These are phyloP conservation scores for Ranitomeya imitator DNA, from an alignment of 2,113 vertebrate genomes.

Conservation along the genomic window DNA sequence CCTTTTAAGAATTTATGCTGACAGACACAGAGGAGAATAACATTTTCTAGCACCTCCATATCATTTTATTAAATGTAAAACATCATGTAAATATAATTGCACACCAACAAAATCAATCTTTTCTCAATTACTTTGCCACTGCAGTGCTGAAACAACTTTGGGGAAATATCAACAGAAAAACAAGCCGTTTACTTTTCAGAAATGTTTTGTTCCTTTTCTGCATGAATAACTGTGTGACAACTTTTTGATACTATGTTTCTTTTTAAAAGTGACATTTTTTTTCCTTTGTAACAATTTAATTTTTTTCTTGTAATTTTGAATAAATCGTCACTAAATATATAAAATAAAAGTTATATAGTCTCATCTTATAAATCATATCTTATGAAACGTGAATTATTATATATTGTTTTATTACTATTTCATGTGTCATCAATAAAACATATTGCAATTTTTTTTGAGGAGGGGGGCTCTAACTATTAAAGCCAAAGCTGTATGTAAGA, in stretches of 20 bases:
- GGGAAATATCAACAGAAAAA: constrained; percentile 5
- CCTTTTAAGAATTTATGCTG: background rate
- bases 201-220: constrained; percentile 18
- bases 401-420: too few species aligned
- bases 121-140: constrained; percentile 29
- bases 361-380: background rate
- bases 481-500: too few species aligned
- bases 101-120: constrained; percentile 8
- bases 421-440: too few species aligned
- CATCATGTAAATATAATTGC: constrained; percentile 36
- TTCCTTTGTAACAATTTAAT: background rate
- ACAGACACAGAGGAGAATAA: constrained; percentile 1
- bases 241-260: background rate
- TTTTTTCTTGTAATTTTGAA: background rate
- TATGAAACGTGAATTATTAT: too few species aligned
- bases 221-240: constrained; percentile 10
- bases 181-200: constrained; percentile 7
- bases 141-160: background rate
- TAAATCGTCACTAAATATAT: background rate
- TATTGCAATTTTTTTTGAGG: too few species aligned
- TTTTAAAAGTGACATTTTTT: background rate
- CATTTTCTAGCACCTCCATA: constrained; percentile 5
- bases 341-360: background rate
- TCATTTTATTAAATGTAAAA: background rate
- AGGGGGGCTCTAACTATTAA: too few species aligned